A percentile compares a stretch with the other conserved stretches of the same genome.
Conservation (phyloP, 2,113 vertebrate species). For the Epinephelus moara region DNA sequence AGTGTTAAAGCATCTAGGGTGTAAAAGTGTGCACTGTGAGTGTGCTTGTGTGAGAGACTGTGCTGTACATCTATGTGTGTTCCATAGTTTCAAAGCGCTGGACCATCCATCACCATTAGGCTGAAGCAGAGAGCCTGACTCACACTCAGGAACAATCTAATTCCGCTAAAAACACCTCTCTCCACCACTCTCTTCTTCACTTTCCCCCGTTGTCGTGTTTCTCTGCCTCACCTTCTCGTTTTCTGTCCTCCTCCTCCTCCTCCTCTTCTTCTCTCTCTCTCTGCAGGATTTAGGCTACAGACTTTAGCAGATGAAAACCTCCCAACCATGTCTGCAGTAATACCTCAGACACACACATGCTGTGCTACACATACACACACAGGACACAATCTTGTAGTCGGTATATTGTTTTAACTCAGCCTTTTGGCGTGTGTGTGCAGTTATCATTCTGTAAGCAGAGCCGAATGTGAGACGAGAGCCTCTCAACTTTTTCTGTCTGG, state of each 20-base stretch:
- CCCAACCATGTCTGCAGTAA: slow-evolving; percentile 80
- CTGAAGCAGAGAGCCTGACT: slow-evolving; percentile 68
- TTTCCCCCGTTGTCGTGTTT: slow-evolving; percentile 53
- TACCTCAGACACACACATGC: slow-evolving; percentile 70
- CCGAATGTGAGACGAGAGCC: slow-evolving; percentile 51
- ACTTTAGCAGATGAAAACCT: slow-evolving; percentile 77
- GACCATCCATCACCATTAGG: slow-evolving; percentile 81
- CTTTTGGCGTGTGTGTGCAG: slow-evolving; percentile 43
- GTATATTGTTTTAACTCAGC: slow-evolving; percentile 62
- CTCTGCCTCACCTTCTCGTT: slow-evolving; percentile 58
- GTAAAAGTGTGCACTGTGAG: slow-evolving; percentile 15
- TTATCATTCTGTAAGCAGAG: slow-evolving; percentile 74
- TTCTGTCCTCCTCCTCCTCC: slow-evolving; percentile 22
- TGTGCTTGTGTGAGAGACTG: slow-evolving; percentile 13
- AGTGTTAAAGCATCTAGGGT: background rate
- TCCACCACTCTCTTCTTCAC: slow-evolving; percentile 66
- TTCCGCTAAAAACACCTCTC: slow-evolving; percentile 76
- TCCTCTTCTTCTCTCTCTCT: slow-evolving; percentile 39
- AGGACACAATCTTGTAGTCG: slow-evolving; percentile 53
- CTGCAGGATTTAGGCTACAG: slow-evolving; percentile 75
- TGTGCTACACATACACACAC: slow-evolving; percentile 18
- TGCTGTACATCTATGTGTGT: slow-evolving; percentile 55
- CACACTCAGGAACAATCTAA: slow-evolving; percentile 82
- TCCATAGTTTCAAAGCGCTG: slow-evolving; percentile 77
- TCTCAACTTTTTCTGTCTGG: slow-evolving; percentile 51